phyloP scores from a whole-genome alignment of 2,797 vertebrate species.

The Anisognathus igniventris region DNA sequence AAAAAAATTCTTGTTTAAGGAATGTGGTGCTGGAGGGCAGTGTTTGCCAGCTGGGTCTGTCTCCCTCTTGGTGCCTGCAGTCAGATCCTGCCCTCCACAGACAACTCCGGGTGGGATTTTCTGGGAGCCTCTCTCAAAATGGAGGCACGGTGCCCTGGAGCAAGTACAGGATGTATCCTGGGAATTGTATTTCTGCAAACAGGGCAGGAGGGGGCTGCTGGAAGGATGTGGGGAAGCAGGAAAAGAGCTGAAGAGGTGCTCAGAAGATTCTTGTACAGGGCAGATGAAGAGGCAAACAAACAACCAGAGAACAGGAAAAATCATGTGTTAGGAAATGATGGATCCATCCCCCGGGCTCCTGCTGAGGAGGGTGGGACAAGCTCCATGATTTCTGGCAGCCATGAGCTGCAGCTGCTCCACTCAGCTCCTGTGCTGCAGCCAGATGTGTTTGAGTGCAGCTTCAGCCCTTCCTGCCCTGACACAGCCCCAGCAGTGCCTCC shows the following conservation, averaged over 20 bases:
- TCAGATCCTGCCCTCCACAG: background rate
- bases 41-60: background rate
- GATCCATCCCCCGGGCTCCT: conserved; percentile 23
- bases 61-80: background rate
- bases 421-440: background rate
- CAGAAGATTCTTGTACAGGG: background rate
- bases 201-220: background rate
- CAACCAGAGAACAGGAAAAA: conserved; percentile 10
- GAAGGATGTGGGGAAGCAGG: background rate
- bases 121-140: conserved; percentile 10
- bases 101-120: background rate
- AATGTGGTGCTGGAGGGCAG: background rate
- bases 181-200: background rate
- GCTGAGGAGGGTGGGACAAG: conserved; percentile 22
- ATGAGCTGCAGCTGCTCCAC: background rate
- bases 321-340: conserved; percentile 3
- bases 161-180: background rate
- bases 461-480: background rate
- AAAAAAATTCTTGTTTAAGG: background rate
- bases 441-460: background rate
- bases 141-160: background rate
- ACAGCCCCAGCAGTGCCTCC: background rate
- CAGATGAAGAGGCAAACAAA: conserved; percentile 17
- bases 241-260: conserved; percentile 4
- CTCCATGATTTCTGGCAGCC: conserved; percentile 18